phyloP scores from a whole-genome alignment of 2,113 vertebrate species.

The Oxygymnocypris stewartii region DNA sequence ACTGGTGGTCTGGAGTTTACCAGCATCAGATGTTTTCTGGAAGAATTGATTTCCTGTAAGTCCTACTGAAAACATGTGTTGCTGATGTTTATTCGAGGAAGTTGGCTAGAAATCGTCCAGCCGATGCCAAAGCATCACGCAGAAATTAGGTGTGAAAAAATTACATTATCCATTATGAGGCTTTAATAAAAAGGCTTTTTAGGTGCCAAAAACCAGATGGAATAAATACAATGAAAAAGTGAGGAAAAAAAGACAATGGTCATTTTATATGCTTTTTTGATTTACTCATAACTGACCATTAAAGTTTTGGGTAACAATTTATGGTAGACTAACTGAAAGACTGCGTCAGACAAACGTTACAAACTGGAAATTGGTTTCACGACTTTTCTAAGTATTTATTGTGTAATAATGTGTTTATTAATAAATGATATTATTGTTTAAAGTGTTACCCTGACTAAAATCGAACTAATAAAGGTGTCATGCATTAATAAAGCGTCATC shows the following conservation, averaged over 20 bases:
- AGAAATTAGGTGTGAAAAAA: conserved; percentile 48
- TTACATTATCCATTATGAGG: not conserved
- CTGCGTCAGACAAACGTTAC: not conserved
- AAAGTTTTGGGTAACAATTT: not conserved
- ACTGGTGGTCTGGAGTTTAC: conserved; percentile 15
- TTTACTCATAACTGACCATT: not conserved
- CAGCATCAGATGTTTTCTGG: conserved; percentile 37
- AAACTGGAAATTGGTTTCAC: not conserved
- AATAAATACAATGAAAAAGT: not conserved
- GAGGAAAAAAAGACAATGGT: not conserved
- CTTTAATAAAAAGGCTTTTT: not conserved
- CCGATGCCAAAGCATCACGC: not conserved
- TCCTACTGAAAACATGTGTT: conserved; percentile 46
- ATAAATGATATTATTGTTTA: not conserved
- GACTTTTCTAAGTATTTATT: not conserved
- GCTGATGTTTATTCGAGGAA: conserved; percentile 18
- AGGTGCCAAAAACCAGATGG: not conserved
- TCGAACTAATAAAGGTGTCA: not conserved
- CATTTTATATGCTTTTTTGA: not conserved
- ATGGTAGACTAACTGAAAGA: not conserved
- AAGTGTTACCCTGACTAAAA: not conserved
- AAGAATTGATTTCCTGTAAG: conserved; percentile 31
- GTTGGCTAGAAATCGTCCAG: conserved; percentile 1
- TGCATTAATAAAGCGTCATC: not conserved
- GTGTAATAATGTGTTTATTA: too few species aligned